Evolutionary conservation across 2,888 invertebrate genomes (phyloP).

Genomic region (Seira ritae): DNA sequence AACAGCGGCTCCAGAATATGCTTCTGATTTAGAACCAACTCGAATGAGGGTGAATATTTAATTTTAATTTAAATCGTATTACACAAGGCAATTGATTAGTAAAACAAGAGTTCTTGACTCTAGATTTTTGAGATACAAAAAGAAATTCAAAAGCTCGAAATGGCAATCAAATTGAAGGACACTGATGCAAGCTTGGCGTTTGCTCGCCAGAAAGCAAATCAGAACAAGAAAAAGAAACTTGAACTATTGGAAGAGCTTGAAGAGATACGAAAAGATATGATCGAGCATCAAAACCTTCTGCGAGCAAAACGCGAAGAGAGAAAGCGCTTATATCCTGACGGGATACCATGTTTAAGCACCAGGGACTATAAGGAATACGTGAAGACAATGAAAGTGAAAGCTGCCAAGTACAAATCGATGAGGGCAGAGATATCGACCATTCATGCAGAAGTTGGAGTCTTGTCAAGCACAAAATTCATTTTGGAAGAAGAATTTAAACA

Average conservation of each 20-base stretch:
- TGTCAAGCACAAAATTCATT: constrained; percentile 85
- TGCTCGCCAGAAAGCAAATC: constrained; percentile 39
- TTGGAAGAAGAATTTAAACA: constrained; percentile 78
- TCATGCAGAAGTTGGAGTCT: constrained; percentile 85
- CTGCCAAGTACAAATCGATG: constrained; percentile 85
- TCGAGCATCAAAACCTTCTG: constrained; percentile 29
- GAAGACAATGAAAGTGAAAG: constrained; percentile 86
- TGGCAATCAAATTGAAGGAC: constrained; percentile 26
- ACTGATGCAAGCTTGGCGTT: constrained; percentile 42
- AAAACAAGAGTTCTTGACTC: not conserved
- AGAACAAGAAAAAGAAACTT: constrained; percentile 43
- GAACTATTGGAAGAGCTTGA: constrained; percentile 81
- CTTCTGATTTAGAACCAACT: constrained; percentile 79
- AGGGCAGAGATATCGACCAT: constrained; percentile 85
- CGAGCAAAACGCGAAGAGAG: constrained; percentile 31
- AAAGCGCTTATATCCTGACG: constrained; percentile 25
- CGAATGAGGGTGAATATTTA: constrained; percentile 11
- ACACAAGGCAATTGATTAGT: not conserved
- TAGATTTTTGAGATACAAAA: constrained; percentile 25
- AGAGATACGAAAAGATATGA: constrained; percentile 78
- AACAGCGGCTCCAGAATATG: constrained; percentile 81
- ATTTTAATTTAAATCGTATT: not conserved
- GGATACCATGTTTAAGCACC: constrained; percentile 32
- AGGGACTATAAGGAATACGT: constrained; percentile 89
- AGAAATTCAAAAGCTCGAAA: constrained; percentile 37